These are phyloP conservation scores for Stenurella melanura DNA, from an alignment of 2,888 invertebrate genomes.

Conservation along the genomic window DNA sequence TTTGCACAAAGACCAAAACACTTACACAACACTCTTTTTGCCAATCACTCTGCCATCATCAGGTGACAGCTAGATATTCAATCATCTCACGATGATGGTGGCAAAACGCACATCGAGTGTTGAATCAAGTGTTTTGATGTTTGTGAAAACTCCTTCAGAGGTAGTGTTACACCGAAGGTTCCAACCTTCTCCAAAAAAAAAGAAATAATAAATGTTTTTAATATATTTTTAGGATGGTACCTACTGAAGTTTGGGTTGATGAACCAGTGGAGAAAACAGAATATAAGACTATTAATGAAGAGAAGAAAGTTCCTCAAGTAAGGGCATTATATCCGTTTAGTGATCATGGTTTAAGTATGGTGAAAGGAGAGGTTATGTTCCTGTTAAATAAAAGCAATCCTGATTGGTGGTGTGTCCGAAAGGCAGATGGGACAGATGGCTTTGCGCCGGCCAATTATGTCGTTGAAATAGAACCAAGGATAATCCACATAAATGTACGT, in stretches of 20 bases:
- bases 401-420: conserved; percentile 99
- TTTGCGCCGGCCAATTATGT: conserved; percentile 99
- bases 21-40: too few species aligned
- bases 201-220: too few species aligned
- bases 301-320: conserved; percentile 90
- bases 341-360: conserved; percentile 94
- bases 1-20: too few species aligned
- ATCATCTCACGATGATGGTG: too few species aligned
- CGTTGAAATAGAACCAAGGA: conserved; percentile 91
- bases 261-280: conserved; percentile 91
- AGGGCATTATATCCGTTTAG: conserved; percentile 91
- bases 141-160: too few species aligned
- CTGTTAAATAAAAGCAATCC: conserved; percentile 95
- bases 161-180: too few species aligned
- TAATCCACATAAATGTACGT: conserved; percentile 88
- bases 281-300: conserved; percentile 90
- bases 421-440: conserved; percentile 93
- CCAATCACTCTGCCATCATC: too few species aligned
- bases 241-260: conserved; percentile 95
- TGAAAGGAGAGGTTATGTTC: conserved; percentile 88
- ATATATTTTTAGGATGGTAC: conserved; percentile 77
- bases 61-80: too few species aligned
- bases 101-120: too few species aligned
- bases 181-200: too few species aligned
- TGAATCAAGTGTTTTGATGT: too few species aligned